These are phyloP conservation scores for Montipora capricornis DNA, from an alignment of 64 coral and sea anemone genomes.

Conservation along the genomic window DNA sequence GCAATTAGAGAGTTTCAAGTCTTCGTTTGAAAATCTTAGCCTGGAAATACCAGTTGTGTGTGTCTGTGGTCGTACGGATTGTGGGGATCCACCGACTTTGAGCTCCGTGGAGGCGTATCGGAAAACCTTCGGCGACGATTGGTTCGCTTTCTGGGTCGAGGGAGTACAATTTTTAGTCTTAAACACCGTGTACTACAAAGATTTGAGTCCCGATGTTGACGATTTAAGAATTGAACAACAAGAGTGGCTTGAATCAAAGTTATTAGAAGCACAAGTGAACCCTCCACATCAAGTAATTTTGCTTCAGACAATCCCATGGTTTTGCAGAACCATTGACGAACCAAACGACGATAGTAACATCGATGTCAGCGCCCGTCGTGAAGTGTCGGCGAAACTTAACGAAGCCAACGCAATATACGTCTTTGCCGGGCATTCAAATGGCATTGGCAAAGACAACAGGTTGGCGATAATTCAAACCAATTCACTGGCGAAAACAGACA, in stretches of 20 bases:
- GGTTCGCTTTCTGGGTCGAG: constrained; percentile 95
- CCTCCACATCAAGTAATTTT: constrained; percentile 85
- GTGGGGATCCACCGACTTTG: constrained; percentile 55
- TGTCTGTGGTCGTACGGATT: constrained; percentile 76
- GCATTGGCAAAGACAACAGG: constrained; percentile 46
- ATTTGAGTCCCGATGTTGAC: constrained; percentile 21
- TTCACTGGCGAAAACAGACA: constrained; percentile 44
- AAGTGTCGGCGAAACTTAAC: constrained; percentile 61
- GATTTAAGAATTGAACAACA: constrained; percentile 71
- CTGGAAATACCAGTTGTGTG: constrained; percentile 86
- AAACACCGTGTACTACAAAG: constrained; percentile 79
- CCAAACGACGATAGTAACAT: constrained; percentile 53
- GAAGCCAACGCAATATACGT: constrained; percentile 75
- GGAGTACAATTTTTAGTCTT: constrained; percentile 91
- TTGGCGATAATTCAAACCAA: constrained; percentile 85
- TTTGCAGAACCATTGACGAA: constrained; percentile 68
- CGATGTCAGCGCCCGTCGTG: constrained; percentile 49
- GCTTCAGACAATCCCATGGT: constrained; percentile 83
- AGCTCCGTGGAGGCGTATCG: constrained; percentile 72
- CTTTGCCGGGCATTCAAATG: constrained; percentile 69
- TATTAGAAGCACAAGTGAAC: constrained; percentile 86
- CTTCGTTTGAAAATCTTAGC: constrained; percentile 68
- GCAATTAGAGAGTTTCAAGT: constrained; percentile 84
- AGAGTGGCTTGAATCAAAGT: constrained; percentile 85
- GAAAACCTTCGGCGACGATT: constrained; percentile 87